Percentiles rank a stretch among this genome's conserved stretches.
phyloP scores from a whole-genome alignment of 1,140 invertebrate species.

The Listronotus bonariensis region DNA sequence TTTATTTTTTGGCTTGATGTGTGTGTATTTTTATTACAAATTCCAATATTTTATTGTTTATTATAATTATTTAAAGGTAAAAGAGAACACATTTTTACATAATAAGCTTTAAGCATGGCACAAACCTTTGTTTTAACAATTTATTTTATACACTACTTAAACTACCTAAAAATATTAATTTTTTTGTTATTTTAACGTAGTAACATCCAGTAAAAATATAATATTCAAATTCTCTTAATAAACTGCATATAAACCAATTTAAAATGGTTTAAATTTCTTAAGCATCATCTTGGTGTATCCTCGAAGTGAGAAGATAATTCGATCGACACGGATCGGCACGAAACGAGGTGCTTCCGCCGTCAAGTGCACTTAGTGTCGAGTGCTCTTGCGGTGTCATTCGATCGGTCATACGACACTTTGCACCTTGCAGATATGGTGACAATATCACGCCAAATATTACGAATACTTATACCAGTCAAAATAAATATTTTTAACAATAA shows the following conservation, averaged over 20 bases:
- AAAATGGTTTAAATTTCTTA: conserved; percentile 24
- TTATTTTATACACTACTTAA: too few relatives aligned
- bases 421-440: conserved; percentile 32
- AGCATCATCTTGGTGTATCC: conserved; percentile 21
- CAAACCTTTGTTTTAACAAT: too few relatives aligned
- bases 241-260: conserved; percentile 1
- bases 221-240: too few relatives aligned
- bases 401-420: conserved; percentile 42
- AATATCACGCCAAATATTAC: conserved; percentile 17
- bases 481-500: not conserved
- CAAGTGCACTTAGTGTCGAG: conserved; percentile 45
- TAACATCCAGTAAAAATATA: too few relatives aligned
- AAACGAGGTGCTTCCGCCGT: conserved; percentile 46
- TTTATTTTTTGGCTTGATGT: too few relatives aligned
- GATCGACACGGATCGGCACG: conserved; percentile 41
- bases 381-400: conserved; percentile 43
- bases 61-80: too few relatives aligned
- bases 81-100: too few relatives aligned
- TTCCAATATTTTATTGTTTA: too few relatives aligned
- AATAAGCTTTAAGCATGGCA: too few relatives aligned
- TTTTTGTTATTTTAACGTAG: too few relatives aligned
- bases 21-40: too few relatives aligned
- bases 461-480: not conserved
- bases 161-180: too few relatives aligned
- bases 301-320: conserved; percentile 41